Evolutionary conservation across 1,140 invertebrate species (phyloP), one percentile per base, ranked within the genome.

Genomic region (Dinoponera quadriceps): DNA sequence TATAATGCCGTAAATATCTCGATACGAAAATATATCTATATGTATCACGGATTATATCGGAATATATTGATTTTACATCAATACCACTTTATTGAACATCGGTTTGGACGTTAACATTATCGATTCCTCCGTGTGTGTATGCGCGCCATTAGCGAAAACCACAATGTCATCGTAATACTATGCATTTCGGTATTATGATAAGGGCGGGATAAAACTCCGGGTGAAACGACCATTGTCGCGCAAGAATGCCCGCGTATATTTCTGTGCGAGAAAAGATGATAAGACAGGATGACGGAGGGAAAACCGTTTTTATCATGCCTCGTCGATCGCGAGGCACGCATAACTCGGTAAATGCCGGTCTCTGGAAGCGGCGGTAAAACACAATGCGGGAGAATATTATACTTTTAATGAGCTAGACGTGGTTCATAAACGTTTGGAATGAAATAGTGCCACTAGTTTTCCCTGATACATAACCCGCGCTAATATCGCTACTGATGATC

Each of bases 141-240:
- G 75, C 9, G 38, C 38, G 38, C 75, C 75, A 80, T 80, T 80
- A 80, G 51, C 65, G 75, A 69, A 80, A 80, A 80, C 75, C 38
- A 80, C 75, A 49, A 27, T 57, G 75, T 80, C 75, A 80, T 80
- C 75, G 75, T 80, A 80, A 80, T 80, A 80, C 65, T 80, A 44
- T 80, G 75, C 75, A 80, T 51, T 80, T 80, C 20, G 75, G 75
- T 57, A 80, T 80, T 80, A 80, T 69, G 75, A 80, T 80, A 80
- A 80, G 75, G 48, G 51, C n/a, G 14, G 65, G 75, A 80, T 80
- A 71, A 80, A 80, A 69, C 65, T 69, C 68, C 16, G 33, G n/a
- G 33, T 69, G 75, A 25, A 80, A 68, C 75, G 65, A 80, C 75
- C 33, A 80, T 80, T 80, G 75, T 80, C 75, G 75, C 75, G 54